Conservation (phyloP, 37 sponge, comb jelly and placozoan species). For the Lycopodina hypogea region DNA sequence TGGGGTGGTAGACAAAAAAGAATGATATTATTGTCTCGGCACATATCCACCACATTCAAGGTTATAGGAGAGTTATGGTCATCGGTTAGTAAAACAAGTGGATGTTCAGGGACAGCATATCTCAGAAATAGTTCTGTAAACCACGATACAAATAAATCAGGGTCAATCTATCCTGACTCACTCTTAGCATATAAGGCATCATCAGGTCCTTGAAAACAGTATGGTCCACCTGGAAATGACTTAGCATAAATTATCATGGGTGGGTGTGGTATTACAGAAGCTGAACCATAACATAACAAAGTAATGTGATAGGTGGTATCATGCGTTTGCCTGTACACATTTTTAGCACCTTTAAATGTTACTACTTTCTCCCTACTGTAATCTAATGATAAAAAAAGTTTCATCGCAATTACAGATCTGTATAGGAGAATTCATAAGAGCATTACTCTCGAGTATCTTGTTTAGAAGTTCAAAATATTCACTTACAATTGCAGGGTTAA, state of each 20-base stretch:
- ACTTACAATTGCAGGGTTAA: neutral
- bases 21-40: too few species aligned
- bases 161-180: constrained; percentile 6
- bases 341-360: neutral
- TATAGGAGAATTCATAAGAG: neutral
- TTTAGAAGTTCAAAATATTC: neutral
- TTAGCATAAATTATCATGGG: too few species aligned
- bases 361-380: too few species aligned
- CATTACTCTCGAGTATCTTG: neutral
- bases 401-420: too few species aligned
- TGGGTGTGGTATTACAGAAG: neutral
- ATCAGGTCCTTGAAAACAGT: constrained; percentile 13
- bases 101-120: constrained; percentile 5
- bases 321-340: neutral
- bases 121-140: constrained; percentile 9
- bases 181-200: neutral
- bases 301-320: neutral
- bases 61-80: too few species aligned
- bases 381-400: too few species aligned
- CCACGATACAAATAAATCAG: neutral
- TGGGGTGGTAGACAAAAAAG: too few species aligned
- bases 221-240: constrained; percentile 8
- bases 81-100: constrained; percentile 1
- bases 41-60: too few species aligned
- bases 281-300: neutral